phyloP scores from a whole-genome alignment of 2,113 vertebrate genomes.

The Eubucco bourcierii region DNA sequence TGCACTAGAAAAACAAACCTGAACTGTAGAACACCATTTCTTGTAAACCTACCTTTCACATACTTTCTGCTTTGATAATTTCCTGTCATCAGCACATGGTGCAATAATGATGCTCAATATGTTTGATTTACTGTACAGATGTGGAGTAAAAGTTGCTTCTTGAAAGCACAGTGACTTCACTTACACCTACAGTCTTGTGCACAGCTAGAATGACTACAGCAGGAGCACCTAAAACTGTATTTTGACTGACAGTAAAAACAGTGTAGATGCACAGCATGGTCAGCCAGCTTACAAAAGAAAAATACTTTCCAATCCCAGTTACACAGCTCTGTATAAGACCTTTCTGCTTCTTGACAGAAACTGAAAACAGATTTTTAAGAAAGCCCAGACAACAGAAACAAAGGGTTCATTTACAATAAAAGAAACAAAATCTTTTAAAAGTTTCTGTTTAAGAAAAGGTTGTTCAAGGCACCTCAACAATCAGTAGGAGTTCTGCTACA shows the following conservation, averaged over 20 bases:
- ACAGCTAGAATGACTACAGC: background rate
- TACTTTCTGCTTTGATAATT: background rate
- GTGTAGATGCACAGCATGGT: background rate
- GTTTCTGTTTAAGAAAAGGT: background rate
- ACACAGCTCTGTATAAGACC: background rate
- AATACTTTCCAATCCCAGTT: background rate
- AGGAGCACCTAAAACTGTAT: background rate
- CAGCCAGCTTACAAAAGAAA: background rate
- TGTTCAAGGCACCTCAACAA: background rate
- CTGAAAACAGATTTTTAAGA: background rate
- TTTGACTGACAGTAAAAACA: background rate
- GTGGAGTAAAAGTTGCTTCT: background rate
- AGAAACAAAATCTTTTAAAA: no score
- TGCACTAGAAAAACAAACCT: background rate
- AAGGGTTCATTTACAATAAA: background rate
- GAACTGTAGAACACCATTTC: background rate
- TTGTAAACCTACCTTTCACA: background rate
- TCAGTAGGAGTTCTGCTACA: background rate
- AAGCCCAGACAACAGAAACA: background rate
- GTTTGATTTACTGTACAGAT: rapidly evolving
- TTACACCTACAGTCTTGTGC: background rate
- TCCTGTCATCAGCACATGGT: background rate
- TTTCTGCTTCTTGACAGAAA: background rate
- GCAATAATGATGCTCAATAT: background rate
- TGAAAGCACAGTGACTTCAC: background rate